phyloP scores from a whole-genome alignment of 2,888 invertebrate genomes.

The Sminthurinus aureus region DNA sequence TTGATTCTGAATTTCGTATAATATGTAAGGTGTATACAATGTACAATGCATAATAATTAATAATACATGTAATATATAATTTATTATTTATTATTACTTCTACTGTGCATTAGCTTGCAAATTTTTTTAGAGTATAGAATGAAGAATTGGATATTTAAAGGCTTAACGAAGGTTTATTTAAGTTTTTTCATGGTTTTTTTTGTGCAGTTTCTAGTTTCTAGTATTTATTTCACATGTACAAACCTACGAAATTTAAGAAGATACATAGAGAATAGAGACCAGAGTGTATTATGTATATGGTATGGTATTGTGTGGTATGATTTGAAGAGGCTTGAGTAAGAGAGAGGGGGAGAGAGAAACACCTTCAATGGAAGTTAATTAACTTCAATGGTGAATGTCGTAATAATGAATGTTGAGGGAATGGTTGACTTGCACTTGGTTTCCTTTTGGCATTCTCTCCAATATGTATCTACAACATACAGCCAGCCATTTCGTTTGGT shows the following conservation, averaged over 20 bases:
- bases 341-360: not conserved
- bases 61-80: too few species aligned
- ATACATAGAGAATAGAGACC: not conserved
- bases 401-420: constrained; percentile 34
- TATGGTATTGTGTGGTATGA: not conserved
- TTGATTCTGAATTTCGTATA: too few species aligned
- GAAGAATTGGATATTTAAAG: not conserved
- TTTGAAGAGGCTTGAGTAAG: not conserved
- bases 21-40: too few species aligned
- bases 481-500: not conserved
- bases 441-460: not conserved
- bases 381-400: constrained; percentile 39
- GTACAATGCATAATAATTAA: too few species aligned
- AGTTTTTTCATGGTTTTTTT: not conserved
- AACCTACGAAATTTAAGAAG: not conserved
- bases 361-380: constrained; percentile 40
- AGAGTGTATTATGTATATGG: not conserved
- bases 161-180: constrained; percentile 4
- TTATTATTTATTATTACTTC: too few species aligned
- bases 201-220: not conserved
- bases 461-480: too few species aligned
- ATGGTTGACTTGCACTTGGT: constrained; percentile 36
- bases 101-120: too few species aligned
- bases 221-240: not conserved
- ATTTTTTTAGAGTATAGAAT: too few species aligned